phyloP scores from a whole-genome alignment of 2,113 vertebrate species.

The Scytalopus superciliaris region DNA sequence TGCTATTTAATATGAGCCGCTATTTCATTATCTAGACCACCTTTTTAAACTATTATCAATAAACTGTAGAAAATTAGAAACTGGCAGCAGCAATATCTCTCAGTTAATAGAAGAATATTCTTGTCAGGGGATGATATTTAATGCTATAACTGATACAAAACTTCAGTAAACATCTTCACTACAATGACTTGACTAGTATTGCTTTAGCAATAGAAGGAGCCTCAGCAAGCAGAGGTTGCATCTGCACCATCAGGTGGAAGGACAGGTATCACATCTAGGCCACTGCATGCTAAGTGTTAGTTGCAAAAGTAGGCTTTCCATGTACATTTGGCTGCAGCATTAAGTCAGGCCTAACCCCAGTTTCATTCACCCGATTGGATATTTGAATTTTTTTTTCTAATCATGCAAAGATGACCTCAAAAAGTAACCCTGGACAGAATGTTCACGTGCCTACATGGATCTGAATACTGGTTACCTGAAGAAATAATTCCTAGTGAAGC shows the following conservation, averaged over 20 bases:
- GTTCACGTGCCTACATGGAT: background rate
- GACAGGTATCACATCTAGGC: background rate
- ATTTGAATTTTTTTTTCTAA: background rate
- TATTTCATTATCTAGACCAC: background rate
- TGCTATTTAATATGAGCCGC: background rate
- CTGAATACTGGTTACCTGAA: background rate
- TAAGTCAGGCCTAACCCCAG: background rate
- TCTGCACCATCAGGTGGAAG: background rate
- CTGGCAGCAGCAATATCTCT: background rate
- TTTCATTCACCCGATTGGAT: background rate
- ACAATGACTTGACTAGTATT: background rate
- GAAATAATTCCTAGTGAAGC: background rate
- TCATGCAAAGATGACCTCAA: background rate
- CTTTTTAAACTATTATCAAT: background rate
- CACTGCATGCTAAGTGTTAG: background rate
- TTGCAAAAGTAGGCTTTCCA: background rate
- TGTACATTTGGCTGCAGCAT: background rate
- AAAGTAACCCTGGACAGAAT: background rate
- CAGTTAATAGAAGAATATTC: background rate
- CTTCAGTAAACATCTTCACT: background rate
- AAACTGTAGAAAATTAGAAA: background rate
- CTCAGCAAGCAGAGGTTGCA: background rate
- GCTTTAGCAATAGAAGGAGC: background rate
- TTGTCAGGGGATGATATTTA: background rate
- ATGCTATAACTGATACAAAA: background rate